phyloP scores from a whole-genome alignment of 2,888 invertebrate species.

The Agrochola circellaris region DNA sequence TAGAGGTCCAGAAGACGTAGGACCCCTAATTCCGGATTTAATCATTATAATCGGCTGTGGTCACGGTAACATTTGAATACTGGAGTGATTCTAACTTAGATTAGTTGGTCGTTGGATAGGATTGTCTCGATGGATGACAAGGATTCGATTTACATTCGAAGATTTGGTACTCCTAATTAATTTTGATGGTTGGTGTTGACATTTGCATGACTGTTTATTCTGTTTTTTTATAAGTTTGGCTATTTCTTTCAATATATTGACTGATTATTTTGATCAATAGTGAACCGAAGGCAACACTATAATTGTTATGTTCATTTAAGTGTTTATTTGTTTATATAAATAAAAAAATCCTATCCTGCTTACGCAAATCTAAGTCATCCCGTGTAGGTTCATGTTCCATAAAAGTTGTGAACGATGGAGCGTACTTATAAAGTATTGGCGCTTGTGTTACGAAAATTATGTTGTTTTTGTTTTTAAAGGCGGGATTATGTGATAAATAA shows the following conservation, averaged over 20 bases:
- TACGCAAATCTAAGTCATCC: conserved; percentile 36
- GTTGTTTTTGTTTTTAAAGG: conserved; percentile 58
- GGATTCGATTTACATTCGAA: conserved; percentile 22
- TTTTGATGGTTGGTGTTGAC: conserved; percentile 6
- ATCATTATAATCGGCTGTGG: conserved; percentile 75
- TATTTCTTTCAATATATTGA: neutral
- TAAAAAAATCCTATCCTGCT: conserved; percentile 39
- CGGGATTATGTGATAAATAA: conserved; percentile 39
- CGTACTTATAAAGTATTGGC: conserved; percentile 21
- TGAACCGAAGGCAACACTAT: neutral
- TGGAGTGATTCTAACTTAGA: conserved; percentile 67
- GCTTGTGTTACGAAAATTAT: conserved; percentile 45
- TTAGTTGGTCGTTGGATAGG: conserved; percentile 49
- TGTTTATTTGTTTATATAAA: neutral
- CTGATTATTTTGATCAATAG: neutral
- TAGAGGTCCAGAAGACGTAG: conserved; percentile 68
- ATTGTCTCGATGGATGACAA: conserved; percentile 50
- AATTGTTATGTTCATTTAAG: too few species aligned
- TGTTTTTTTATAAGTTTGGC: neutral
- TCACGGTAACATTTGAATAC: conserved; percentile 65
- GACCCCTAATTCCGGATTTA: conserved; percentile 74
- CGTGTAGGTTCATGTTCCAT: conserved; percentile 31
- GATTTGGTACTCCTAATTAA: conserved; percentile 18
- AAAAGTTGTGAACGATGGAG: conserved; percentile 57
- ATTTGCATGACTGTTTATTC: neutral